These are phyloP conservation scores for Drosophila sp. DNA, from an alignment of 1,140 invertebrate species.

Conservation along the genomic window DNA sequence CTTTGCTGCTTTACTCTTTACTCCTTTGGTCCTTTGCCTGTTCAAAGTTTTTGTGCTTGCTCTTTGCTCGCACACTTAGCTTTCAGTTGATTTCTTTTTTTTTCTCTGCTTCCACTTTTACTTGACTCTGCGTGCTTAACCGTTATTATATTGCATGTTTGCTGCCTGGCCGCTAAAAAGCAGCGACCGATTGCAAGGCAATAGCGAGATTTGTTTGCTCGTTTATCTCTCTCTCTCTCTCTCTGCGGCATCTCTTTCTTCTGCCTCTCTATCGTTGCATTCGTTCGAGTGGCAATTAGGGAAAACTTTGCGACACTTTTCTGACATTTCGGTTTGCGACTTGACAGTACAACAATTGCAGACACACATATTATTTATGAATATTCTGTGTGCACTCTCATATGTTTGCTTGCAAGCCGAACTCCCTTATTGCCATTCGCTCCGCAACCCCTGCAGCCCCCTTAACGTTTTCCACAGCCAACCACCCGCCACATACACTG, in stretches of 20 bases:
- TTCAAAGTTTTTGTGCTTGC: neutral
- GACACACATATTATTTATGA: neutral
- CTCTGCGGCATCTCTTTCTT: neutral
- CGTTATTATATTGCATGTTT: slow-evolving; percentile 44
- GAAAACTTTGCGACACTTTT: slow-evolving; percentile 48
- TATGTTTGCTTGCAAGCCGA: neutral
- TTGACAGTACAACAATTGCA: slow-evolving; percentile 36
- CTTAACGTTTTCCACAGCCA: too few species aligned
- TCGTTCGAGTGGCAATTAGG: slow-evolving; percentile 45
- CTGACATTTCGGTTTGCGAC: slow-evolving; percentile 48
- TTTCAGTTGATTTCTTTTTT: slow-evolving; percentile 17
- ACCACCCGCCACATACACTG: slow-evolving; percentile 5
- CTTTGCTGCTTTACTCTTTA: neutral
- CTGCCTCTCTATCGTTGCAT: slow-evolving; percentile 10
- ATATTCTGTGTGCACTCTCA: neutral
- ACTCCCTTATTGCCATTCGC: neutral
- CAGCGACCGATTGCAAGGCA: slow-evolving; percentile 15
- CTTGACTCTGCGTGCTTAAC: slow-evolving; percentile 46
- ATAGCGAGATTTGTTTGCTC: slow-evolving; percentile 29
- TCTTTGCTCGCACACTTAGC: slow-evolving; percentile 21
- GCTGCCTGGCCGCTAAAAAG: slow-evolving; percentile 23
- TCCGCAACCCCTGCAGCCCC: neutral
- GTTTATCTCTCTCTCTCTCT: neutral
- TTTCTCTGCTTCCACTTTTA: neutral
- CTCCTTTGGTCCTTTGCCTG: slow-evolving; percentile 2